These are phyloP conservation scores for Euura saliciscinereae DNA, from an alignment of 1,140 invertebrate genomes.

Conservation along the genomic window DNA sequence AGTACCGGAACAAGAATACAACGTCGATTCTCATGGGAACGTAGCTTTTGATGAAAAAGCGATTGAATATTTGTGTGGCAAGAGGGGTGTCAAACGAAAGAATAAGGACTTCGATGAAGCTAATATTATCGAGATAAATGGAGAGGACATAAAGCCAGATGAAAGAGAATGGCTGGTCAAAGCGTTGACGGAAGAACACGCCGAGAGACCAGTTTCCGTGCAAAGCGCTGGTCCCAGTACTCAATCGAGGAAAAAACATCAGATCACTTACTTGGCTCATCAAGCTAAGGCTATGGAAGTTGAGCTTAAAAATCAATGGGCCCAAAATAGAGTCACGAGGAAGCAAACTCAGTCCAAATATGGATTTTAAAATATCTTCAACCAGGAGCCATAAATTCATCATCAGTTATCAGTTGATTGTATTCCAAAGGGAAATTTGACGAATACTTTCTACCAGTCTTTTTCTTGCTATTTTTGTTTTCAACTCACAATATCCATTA, in stretches of 20 bases:
- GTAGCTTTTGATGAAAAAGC: slow-evolving; percentile 56
- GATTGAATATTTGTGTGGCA: slow-evolving; percentile 55
- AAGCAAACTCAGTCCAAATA: slow-evolving; percentile 89
- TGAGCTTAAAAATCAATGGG: slow-evolving; percentile 93
- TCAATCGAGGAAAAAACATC: slow-evolving; percentile 77
- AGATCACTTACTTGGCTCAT: slow-evolving; percentile 94
- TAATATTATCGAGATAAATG: slow-evolving; percentile 82
- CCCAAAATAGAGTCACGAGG: slow-evolving; percentile 81
- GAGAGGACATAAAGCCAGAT: slow-evolving; percentile 81
- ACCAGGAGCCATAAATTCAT: too few relatives aligned
- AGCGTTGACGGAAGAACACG: slow-evolving; percentile 77
- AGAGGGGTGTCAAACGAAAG: slow-evolving; percentile 58
- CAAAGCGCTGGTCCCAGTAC: slow-evolving; percentile 46
- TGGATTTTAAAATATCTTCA: slow-evolving; percentile 70
- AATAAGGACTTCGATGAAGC: slow-evolving; percentile 60
- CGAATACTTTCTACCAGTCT: too few relatives aligned
- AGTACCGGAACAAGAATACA: slow-evolving; percentile 58
- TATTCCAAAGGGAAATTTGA: too few relatives aligned
- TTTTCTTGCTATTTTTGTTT: too few relatives aligned
- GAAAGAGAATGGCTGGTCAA: slow-evolving; percentile 82
- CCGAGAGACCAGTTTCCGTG: slow-evolving; percentile 56
- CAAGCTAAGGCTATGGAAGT: slow-evolving; percentile 94
- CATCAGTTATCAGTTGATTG: too few relatives aligned
- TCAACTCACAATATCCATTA: too few relatives aligned
- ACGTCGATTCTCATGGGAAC: slow-evolving; percentile 52